A percentile compares a stretch with the other conserved stretches of the same genome.
phyloP scores from a whole-genome alignment of 2,797 vertebrate species.

The Cossypha dichroa region DNA sequence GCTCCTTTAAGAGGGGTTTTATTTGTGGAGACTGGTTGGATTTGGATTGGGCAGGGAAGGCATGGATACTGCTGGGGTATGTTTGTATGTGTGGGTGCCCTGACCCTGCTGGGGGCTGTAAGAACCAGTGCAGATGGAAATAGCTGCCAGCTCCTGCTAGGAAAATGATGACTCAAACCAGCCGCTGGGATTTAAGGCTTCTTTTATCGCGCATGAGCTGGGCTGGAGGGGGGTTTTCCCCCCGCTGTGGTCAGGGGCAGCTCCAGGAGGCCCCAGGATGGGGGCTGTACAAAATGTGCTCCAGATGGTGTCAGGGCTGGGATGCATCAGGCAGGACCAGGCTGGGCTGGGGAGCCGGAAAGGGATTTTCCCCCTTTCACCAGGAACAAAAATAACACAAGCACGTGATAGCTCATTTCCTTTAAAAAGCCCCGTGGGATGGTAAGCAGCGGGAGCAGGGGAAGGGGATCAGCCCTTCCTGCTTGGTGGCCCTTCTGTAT shows the following conservation, averaged over 20 bases:
- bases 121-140: not conserved
- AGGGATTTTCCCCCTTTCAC: slow-evolving; percentile 5
- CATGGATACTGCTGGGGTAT: not conserved
- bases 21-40: accelerated
- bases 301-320: not conserved
- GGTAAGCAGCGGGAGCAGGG: not conserved
- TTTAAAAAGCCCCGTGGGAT: not conserved
- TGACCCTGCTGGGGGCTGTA: not conserved
- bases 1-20: not conserved
- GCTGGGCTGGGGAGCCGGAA: not conserved
- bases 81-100: not conserved
- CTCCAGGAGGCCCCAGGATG: not conserved
- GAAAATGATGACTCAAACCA: not conserved
- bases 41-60: not conserved
- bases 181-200: not conserved
- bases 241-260: not conserved
- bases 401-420: slow-evolving; percentile 2
- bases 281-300: not conserved
- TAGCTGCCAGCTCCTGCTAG: not conserved
- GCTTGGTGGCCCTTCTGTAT: not conserved
- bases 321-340: not conserved
- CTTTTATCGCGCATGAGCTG: not conserved
- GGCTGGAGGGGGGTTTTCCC: not conserved
- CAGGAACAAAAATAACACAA: not conserved
- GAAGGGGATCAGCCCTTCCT: not conserved